Conservation (phyloP, 64 coral and sea anemone genomes). For the Actinia tenebrosa region DNA sequence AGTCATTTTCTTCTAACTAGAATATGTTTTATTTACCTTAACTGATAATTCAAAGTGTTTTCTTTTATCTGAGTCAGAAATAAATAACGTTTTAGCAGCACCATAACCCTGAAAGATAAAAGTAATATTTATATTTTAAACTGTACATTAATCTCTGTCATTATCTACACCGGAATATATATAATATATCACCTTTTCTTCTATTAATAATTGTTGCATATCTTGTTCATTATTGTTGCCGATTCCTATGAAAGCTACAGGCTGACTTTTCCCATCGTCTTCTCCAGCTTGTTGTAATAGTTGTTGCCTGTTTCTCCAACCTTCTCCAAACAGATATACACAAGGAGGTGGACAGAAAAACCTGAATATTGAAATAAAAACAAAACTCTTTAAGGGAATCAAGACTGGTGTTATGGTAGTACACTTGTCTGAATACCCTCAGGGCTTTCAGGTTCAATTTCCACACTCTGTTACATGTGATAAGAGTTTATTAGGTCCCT, state of each 20-base stretch:
- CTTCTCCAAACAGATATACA: conserved; percentile 87
- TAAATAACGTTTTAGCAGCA: conserved; percentile 96
- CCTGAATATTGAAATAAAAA: conserved; percentile 16
- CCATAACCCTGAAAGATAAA: conserved; percentile 72
- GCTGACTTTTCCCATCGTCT: conserved; percentile 71
- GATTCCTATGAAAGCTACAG: conserved; percentile 92
- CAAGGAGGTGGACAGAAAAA: conserved; percentile 98
- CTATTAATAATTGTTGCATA: conserved; percentile 89
- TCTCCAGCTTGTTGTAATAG: conserved; percentile 38
- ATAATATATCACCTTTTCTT: conserved; percentile 78
- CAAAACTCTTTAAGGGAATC: too few relatives aligned
- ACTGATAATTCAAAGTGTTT: conserved; percentile 98
- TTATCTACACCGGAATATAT: not conserved
- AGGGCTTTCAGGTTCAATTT: too few relatives aligned
- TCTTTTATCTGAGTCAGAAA: conserved; percentile 97
- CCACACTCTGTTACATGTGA: too few relatives aligned
- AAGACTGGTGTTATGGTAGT: too few relatives aligned
- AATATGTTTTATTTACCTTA: conserved; percentile 44
- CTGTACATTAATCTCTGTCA: not conserved
- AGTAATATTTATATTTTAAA: not conserved
- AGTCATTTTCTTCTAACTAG: too few relatives aligned
- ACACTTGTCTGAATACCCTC: too few relatives aligned
- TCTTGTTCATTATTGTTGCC: conserved; percentile 91
- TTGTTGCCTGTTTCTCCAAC: conserved; percentile 77
- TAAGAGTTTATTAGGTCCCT: too few relatives aligned